These are phyloP conservation scores for Falco rusticolus DNA, from an alignment of 2,797 vertebrate genomes.

Conservation along the genomic window DNA sequence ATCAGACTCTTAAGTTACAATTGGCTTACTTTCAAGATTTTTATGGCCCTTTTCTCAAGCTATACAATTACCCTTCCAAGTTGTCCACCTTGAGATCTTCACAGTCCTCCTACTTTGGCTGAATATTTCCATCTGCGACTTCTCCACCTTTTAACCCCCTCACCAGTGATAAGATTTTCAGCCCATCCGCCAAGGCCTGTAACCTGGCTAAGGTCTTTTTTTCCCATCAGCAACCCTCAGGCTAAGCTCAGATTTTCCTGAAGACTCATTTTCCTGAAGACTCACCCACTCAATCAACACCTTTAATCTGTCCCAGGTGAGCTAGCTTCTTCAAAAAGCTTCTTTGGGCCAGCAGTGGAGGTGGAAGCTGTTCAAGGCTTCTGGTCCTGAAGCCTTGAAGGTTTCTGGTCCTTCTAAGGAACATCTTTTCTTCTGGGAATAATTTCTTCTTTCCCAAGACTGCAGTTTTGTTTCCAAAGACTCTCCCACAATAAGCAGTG, in stretches of 20 bases:
- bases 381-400: neutral
- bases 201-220: neutral
- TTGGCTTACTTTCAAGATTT: constrained; percentile 30
- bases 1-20: neutral
- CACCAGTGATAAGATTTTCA: neutral
- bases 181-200: neutral
- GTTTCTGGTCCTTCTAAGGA: neutral
- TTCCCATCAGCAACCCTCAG: neutral
- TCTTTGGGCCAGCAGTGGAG: neutral
- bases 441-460: neutral
- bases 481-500: neutral
- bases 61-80: neutral
- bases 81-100: neutral
- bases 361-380: neutral
- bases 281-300: neutral
- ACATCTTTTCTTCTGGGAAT: neutral
- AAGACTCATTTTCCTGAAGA: neutral
- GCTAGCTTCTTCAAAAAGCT: neutral
- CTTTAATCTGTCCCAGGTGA: neutral
- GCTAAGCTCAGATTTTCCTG: neutral
- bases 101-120: neutral
- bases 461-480: neutral
- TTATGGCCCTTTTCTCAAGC: constrained; percentile 6
- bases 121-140: neutral
- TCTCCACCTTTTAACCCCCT: neutral